Percentiles rank a stretch among this genome's conserved stretches.
These are phyloP conservation scores for Lacanobia wlatinum DNA, from an alignment of 2,888 invertebrate genomes.

Conservation along the genomic window DNA sequence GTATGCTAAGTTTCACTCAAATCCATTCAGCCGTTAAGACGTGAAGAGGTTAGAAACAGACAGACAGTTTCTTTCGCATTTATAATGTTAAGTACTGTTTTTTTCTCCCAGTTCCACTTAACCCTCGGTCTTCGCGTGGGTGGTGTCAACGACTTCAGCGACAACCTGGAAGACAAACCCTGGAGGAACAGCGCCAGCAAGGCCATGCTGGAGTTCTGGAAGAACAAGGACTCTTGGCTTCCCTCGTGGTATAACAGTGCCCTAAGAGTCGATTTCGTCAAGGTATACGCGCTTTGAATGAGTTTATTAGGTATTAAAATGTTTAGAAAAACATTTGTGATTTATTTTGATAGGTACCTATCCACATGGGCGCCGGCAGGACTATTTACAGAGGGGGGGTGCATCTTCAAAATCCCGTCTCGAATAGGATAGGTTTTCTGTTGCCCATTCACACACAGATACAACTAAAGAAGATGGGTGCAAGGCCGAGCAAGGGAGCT, in stretches of 20 bases:
- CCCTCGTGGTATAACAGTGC: conserved; percentile 92
- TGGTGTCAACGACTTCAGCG: conserved; percentile 93
- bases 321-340: not conserved
- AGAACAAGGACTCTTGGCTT: conserved; percentile 89
- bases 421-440: too few species aligned
- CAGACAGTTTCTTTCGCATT: too few species aligned
- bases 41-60: too few species aligned
- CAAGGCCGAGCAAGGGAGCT: too few species aligned
- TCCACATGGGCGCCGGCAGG: too few species aligned
- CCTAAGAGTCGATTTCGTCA: conserved; percentile 91
- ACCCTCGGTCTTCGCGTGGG: conserved; percentile 95
- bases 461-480: too few species aligned
- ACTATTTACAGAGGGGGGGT: too few species aligned
- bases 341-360: conserved; percentile 6
- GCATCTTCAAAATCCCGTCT: too few species aligned
- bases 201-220: conserved; percentile 93
- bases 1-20: too few species aligned
- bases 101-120: conserved; percentile 92
- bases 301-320: not conserved
- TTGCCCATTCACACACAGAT: too few species aligned
- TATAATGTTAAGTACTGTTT: too few species aligned
- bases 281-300: conserved; percentile 86
- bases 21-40: too few species aligned
- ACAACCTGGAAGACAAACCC: conserved; percentile 92
- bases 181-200: conserved; percentile 93